These are phyloP conservation scores for Phrixothrix hirtus DNA, from an alignment of 2,888 invertebrate genomes.

Conservation along the genomic window DNA sequence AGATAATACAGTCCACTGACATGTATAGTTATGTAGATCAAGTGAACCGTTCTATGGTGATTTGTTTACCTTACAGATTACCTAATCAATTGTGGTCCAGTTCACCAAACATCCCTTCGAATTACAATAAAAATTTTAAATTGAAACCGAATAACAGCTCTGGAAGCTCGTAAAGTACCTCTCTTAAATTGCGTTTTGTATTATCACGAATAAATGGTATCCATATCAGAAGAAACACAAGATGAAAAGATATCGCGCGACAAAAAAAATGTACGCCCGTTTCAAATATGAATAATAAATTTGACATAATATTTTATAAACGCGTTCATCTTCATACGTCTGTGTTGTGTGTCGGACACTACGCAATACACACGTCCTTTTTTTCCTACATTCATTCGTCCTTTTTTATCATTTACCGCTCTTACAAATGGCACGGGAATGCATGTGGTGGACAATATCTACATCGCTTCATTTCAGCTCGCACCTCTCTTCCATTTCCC, in stretches of 20 bases:
- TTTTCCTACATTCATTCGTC: slow-evolving; percentile 7
- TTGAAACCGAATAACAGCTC: too few species aligned
- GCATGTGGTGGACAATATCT: slow-evolving; percentile 21
- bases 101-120: too few species aligned
- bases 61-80: slow-evolving; percentile 9
- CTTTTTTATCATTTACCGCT: slow-evolving; percentile 13
- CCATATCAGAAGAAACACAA: slow-evolving; percentile 1
- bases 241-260: slow-evolving; percentile 2
- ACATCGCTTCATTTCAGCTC: slow-evolving; percentile 25
- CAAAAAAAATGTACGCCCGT: slow-evolving; percentile 8
- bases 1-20: slow-evolving; percentile 9
- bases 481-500: slow-evolving; percentile 27
- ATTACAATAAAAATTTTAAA: too few species aligned
- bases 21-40: slow-evolving; percentile 3
- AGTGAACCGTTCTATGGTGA: slow-evolving; percentile 5
- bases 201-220: background rate
- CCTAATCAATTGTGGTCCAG: slow-evolving; percentile 2
- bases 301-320: slow-evolving; percentile 19
- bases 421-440: slow-evolving; percentile 11
- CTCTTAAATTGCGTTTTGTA: background rate
- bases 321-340: slow-evolving; percentile 16
- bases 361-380: slow-evolving; percentile 11
- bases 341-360: slow-evolving; percentile 10
- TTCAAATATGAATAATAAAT: slow-evolving; percentile 24
- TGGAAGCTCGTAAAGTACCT: too few species aligned